phyloP scores from a whole-genome alignment of 2,888 invertebrate species.

The Sinohyriopsis cumingii region DNA sequence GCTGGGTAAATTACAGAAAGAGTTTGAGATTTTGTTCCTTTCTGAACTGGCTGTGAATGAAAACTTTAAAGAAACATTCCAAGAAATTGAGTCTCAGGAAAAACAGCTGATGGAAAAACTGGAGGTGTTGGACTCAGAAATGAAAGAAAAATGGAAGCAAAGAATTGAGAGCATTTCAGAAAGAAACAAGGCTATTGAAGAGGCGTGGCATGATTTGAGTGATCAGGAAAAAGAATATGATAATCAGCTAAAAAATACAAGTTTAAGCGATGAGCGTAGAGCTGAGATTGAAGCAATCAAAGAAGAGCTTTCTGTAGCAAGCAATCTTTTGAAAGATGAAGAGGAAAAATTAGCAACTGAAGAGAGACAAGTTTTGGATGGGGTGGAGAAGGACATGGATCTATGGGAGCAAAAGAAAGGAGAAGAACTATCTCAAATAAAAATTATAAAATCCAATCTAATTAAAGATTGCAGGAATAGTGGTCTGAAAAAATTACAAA shows the following conservation, averaged over 20 bases:
- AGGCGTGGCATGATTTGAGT: slow-evolving; percentile 44
- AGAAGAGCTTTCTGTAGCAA: slow-evolving; percentile 50
- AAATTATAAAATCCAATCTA: slow-evolving; percentile 74
- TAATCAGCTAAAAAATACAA: slow-evolving; percentile 22
- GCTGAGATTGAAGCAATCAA: slow-evolving; percentile 40
- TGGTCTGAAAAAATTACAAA: slow-evolving; percentile 31
- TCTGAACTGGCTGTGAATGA: slow-evolving; percentile 31
- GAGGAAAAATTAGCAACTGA: slow-evolving; percentile 48
- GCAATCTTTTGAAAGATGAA: slow-evolving; percentile 48
- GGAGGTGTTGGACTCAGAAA: slow-evolving; percentile 40
- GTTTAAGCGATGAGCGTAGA: slow-evolving; percentile 38
- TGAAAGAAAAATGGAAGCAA: slow-evolving; percentile 46
- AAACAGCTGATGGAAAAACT: slow-evolving; percentile 30
- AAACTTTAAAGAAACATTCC: slow-evolving; percentile 26
- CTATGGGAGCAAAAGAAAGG: slow-evolving; percentile 76
- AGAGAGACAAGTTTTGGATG: slow-evolving; percentile 53
- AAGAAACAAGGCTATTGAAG: slow-evolving; percentile 46
- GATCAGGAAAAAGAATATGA: slow-evolving; percentile 39
- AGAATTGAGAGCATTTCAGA: slow-evolving; percentile 45
- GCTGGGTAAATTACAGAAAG: slow-evolving; percentile 31
- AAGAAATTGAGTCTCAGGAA: slow-evolving; percentile 28
- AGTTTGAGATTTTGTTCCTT: slow-evolving; percentile 34
- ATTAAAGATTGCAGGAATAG: slow-evolving; percentile 52
- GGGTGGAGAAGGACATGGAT: slow-evolving; percentile 59
- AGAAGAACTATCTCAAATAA: slow-evolving; percentile 28